Conservation (phyloP, 2,113 vertebrate species). For the Ciconia stormi region DNA sequence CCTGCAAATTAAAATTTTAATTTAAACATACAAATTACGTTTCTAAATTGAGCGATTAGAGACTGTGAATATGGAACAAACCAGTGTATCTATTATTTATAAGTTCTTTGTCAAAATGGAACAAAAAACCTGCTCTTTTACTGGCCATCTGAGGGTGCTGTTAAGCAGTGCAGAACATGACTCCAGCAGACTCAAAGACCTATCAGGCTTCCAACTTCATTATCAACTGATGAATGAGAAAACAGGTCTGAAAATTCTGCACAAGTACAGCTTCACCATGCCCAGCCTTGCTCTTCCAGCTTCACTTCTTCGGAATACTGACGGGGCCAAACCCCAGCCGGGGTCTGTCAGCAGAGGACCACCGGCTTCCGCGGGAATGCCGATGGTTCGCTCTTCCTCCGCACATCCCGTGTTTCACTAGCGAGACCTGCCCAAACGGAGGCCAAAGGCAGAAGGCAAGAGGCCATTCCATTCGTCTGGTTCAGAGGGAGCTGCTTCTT, state of each 20-base stretch:
- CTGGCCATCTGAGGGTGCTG: conserved; percentile 48
- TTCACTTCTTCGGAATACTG: too few species aligned
- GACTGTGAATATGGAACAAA: neutral
- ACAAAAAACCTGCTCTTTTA: neutral
- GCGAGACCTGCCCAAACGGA: neutral
- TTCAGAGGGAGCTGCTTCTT: neutral
- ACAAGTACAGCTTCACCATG: neutral
- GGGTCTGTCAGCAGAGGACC: neutral
- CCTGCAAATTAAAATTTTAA: neutral
- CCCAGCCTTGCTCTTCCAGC: neutral
- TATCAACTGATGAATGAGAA: neutral
- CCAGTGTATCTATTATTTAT: neutral
- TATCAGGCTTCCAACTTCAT: neutral
- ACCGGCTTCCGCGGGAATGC: fast-evolving
- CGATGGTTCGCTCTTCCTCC: fast-evolving
- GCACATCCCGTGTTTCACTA: fast-evolving
- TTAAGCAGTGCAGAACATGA: conserved; percentile 15
- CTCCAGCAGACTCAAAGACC: neutral
- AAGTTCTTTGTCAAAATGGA: neutral
- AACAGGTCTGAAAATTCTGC: neutral
- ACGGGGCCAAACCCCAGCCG: fast-evolving
- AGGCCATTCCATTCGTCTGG: neutral
- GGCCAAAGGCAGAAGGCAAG: neutral
- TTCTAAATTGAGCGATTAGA: neutral
- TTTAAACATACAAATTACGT: neutral